These are phyloP conservation scores for Papilio polyxenes DNA, from an alignment of 1,140 invertebrate genomes.

Conservation along the genomic window DNA sequence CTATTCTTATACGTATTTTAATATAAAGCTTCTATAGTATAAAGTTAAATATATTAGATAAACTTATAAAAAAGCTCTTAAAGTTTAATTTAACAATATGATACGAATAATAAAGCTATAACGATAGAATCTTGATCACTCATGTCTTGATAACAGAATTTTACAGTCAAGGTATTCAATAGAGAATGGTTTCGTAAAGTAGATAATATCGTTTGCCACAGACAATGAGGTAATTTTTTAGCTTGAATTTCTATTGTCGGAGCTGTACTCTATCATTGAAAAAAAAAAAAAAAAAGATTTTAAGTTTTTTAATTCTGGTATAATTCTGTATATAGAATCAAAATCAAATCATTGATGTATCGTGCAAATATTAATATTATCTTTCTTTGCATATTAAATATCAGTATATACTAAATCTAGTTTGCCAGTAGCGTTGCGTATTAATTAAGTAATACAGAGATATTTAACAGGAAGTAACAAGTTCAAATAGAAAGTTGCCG, in stretches of 20 bases:
- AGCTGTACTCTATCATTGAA: not conserved
- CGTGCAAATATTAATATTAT: not conserved
- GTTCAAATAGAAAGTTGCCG: slow-evolving; percentile 18
- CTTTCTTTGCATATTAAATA: not conserved
- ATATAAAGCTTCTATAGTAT: no score
- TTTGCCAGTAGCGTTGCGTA: not conserved
- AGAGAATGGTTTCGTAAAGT: slow-evolving; percentile 19
- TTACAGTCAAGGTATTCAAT: not conserved
- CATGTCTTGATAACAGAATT: not conserved
- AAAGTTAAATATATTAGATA: no score
- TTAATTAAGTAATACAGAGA: not conserved
- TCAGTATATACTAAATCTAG: not conserved
- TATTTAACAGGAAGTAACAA: not conserved
- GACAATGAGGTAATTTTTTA: not conserved
- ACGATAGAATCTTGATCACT: not conserved
- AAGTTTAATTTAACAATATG: not conserved
- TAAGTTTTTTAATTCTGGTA: no score
- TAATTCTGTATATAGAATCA: not conserved
- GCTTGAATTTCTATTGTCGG: not conserved
- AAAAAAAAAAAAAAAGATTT: not conserved
- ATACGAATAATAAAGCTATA: not conserved
- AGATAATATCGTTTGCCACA: not conserved
- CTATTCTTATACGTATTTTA: not conserved
- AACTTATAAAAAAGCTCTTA: not conserved
- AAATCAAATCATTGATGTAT: no score